phyloP scores from a whole-genome alignment of 2,113 vertebrate genomes.

The Danionella cerebrum region DNA sequence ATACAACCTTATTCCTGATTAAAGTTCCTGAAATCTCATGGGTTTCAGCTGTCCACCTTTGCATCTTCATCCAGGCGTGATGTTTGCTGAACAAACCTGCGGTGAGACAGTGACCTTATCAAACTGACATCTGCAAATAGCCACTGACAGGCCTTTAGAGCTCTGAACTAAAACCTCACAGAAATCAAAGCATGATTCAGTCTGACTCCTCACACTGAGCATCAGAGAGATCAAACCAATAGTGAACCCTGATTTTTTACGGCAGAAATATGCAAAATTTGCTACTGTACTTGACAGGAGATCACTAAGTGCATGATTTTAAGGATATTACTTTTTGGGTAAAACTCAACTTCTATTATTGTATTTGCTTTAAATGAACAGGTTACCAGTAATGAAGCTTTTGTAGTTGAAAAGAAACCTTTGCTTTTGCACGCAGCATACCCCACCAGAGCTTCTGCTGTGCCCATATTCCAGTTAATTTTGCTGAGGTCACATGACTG shows the following conservation, averaged over 20 bases:
- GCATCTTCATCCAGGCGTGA: background rate
- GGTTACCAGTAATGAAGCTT: too few species aligned
- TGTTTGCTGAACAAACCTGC: background rate
- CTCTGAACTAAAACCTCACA: slow-evolving; percentile 47
- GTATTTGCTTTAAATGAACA: too few species aligned
- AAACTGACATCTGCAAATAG: slow-evolving; percentile 50
- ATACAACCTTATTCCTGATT: too few species aligned
- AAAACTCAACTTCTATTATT: too few species aligned
- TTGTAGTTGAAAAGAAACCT: too few species aligned
- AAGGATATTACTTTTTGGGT: too few species aligned
- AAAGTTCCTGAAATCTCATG: background rate
- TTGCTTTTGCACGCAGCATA: too few species aligned
- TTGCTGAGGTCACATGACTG: slow-evolving; percentile 8
- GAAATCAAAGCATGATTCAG: slow-evolving; percentile 52
- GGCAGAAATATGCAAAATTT: background rate
- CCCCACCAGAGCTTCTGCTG: too few species aligned
- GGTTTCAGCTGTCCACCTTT: background rate
- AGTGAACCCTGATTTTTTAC: slow-evolving; percentile 20
- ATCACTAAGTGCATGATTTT: too few species aligned
- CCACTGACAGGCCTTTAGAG: slow-evolving; percentile 62
- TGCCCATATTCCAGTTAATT: background rate
- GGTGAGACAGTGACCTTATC: slow-evolving; percentile 54
- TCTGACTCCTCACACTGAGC: slow-evolving; percentile 42
- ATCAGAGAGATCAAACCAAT: slow-evolving; percentile 53
- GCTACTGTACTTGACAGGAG: background rate